A percentile compares a stretch with the other conserved stretches of the same genome.
Conservation (phyloP, 1,140 invertebrate species). For the Epicauta chinensis region DNA sequence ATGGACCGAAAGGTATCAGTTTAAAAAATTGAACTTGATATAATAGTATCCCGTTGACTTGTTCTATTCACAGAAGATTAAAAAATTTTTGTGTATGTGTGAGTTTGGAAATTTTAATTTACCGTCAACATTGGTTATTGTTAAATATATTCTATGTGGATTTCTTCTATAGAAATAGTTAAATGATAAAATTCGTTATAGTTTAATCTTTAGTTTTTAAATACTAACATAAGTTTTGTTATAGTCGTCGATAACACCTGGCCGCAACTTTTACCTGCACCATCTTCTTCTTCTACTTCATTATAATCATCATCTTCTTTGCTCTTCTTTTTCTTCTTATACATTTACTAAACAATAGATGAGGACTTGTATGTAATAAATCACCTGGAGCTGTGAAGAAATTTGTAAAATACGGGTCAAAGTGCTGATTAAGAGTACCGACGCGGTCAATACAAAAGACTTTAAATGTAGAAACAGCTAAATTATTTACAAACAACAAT, state of each 20-base stretch:
- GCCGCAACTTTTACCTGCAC: constrained; percentile 15
- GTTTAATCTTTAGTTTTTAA: constrained; percentile 15
- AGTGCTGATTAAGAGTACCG: constrained; percentile 16
- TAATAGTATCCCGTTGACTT: too few species aligned
- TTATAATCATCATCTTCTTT: too few species aligned
- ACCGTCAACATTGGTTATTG: too few species aligned
- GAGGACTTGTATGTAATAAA: constrained; percentile 16
- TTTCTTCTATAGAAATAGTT: constrained; percentile 1
- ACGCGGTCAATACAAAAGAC: constrained; percentile 11
- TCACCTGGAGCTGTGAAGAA: constrained; percentile 17
- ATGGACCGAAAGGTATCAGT: too few species aligned
- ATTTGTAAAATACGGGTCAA: constrained; percentile 19
- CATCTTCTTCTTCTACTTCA: too few species aligned
- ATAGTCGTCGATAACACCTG: constrained; percentile 14
- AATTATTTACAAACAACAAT: constrained; percentile 16
- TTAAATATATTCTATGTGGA: too few species aligned
- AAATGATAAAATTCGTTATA: constrained; percentile 13
- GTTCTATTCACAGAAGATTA: too few species aligned
- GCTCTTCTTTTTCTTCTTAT: too few species aligned
- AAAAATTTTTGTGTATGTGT: too few species aligned
- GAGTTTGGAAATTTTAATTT: too few species aligned
- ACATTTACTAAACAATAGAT: constrained; percentile 14
- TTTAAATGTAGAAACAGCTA: constrained; percentile 14
- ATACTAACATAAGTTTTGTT: constrained; percentile 15
- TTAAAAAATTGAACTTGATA: too few species aligned